Conservation (phyloP, 2,888 invertebrate genomes). For the Junonia oenone region DNA sequence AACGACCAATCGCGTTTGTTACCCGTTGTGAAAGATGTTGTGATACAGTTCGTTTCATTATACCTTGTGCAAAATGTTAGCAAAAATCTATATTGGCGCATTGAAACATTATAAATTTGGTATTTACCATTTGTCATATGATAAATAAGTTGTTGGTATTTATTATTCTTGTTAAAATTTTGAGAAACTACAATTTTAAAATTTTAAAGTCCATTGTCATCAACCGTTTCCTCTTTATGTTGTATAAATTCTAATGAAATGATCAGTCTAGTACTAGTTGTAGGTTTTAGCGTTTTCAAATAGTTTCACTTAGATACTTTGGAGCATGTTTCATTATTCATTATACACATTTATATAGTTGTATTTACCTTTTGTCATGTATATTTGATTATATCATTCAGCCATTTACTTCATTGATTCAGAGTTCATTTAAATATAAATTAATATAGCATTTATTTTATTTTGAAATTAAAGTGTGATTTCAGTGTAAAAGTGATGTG, state of each 20-base stretch:
- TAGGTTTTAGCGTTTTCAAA: not conserved
- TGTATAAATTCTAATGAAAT: not conserved
- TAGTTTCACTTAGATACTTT: not conserved
- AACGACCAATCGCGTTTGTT: not conserved
- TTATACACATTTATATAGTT: not conserved
- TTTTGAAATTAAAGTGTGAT: not conserved
- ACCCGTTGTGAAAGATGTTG: conserved; percentile 8
- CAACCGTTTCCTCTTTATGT: too few relatives aligned
- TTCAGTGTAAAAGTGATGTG: not conserved
- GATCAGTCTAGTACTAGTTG: not conserved
- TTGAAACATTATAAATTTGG: not conserved
- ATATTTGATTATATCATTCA: not conserved
- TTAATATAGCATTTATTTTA: not conserved
- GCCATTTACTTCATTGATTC: not conserved
- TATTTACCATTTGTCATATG: not conserved
- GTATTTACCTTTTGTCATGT: not conserved
- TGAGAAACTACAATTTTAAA: too few relatives aligned
- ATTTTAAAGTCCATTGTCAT: not conserved
- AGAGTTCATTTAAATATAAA: not conserved
- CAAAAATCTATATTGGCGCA: not conserved
- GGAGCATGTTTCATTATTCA: not conserved
- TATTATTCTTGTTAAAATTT: too few relatives aligned
- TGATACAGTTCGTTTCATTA: conserved; percentile 2
- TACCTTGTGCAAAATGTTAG: not conserved
- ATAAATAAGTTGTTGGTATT: not conserved